Evolutionary conservation across 2,888 invertebrate species (phyloP).

Genomic region (Xestia rhomboidea): DNA sequence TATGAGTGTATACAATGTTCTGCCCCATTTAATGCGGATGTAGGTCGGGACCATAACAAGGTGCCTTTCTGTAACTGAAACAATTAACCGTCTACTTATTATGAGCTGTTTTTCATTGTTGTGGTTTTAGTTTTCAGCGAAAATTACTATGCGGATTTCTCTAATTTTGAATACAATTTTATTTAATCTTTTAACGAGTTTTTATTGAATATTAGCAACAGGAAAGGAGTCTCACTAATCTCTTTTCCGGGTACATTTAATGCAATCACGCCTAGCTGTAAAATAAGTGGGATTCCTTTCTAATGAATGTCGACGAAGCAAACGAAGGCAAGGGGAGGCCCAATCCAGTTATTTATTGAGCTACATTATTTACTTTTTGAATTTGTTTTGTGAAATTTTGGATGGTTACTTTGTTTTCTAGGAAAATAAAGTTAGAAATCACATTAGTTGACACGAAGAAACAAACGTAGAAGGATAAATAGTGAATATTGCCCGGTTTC

Average conservation of each 20-base stretch:
- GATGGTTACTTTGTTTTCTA: not conserved
- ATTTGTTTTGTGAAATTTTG: conserved; percentile 25
- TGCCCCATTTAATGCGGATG: conserved; percentile 70
- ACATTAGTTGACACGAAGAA: not conserved
- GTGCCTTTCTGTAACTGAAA: conserved; percentile 58
- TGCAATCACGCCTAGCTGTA: conserved; percentile 42
- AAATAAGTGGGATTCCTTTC: conserved; percentile 54
- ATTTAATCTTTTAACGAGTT: not conserved
- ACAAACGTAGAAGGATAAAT: too few relatives aligned
- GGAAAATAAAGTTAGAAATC: not conserved
- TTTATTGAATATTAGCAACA: conserved; percentile 14
- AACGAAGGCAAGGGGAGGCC: conserved; percentile 27
- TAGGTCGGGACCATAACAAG: conserved; percentile 71
- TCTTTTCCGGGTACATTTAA: conserved; percentile 33
- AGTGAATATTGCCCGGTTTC: not conserved
- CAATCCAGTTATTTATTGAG: conserved; percentile 52
- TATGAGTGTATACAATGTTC: conserved; percentile 56
- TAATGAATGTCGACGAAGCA: conserved; percentile 51
- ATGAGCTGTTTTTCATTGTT: conserved; percentile 25
- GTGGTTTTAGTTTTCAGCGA: conserved; percentile 17
- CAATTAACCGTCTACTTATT: conserved; percentile 40
- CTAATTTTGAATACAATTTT: not conserved
- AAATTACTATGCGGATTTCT: conserved; percentile 19
- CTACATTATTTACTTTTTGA: conserved; percentile 40
- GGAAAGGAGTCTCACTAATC: not conserved